These are phyloP conservation scores for Sus scrofa DNA, from an alignment of 2,113 vertebrate genomes.

Conservation along the genomic window T2T-Sscrofa CM000812.6:133156001-133156500, in stretches of 20 bases:
- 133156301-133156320: not conserved
- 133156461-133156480: constrained; percentile 38
- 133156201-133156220: not conserved
- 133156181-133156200: constrained; percentile 7
- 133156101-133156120: not conserved
- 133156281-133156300: not conserved
- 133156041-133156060: not conserved
- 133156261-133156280: not conserved
- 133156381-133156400: not conserved
- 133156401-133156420: not conserved
- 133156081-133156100: not conserved
- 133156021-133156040: not conserved
- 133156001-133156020: not conserved
- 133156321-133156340: not conserved
- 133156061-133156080: constrained; percentile 42
- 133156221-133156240: not conserved
- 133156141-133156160: not conserved
- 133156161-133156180: not conserved
- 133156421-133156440: not conserved
- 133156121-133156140: constrained; percentile 21
- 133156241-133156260: not conserved
- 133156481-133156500: not conserved
- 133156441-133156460: not conserved
- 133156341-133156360: not conserved
- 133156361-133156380: not conserved